Percentiles rank a stretch among this genome's conserved stretches.
Evolutionary conservation across 2,113 vertebrate species (phyloP).

Genomic region (Mobula birostris): DNA sequence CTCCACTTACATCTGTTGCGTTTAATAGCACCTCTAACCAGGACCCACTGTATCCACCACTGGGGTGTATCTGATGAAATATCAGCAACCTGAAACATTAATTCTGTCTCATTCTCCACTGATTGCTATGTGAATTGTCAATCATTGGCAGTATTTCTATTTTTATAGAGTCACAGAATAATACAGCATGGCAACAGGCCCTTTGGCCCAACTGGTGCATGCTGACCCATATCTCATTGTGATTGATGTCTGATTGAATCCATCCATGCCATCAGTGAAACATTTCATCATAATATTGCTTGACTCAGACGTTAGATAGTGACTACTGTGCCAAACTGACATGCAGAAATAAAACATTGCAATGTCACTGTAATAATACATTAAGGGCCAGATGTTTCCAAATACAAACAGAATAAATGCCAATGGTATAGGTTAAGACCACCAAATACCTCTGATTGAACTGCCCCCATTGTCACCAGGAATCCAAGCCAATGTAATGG

Average conservation of each 20-base stretch:
- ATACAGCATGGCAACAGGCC: too few species aligned
- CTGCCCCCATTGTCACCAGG: conserved; percentile 94
- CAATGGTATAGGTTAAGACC: too few species aligned
- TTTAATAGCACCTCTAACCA: neutral
- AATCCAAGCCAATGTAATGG: conserved; percentile 95
- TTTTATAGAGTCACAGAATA: too few species aligned
- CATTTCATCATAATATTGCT: neutral
- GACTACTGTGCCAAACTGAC: neutral
- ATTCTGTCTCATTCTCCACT: too few species aligned
- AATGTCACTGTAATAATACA: neutral
- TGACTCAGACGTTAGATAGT: neutral
- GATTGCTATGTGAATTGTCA: too few species aligned
- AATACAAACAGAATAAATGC: neutral
- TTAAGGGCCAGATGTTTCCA: neutral
- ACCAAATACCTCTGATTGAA: conserved; percentile 64
- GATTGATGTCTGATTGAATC: neutral
- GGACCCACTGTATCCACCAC: neutral
- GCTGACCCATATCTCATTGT: too few species aligned
- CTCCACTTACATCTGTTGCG: neutral
- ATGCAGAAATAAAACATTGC: neutral
- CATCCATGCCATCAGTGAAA: neutral
- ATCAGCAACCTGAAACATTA: too few species aligned
- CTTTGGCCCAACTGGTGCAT: too few species aligned
- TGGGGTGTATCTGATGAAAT: too few species aligned
- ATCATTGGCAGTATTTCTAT: too few species aligned